A percentile compares a stretch with the other conserved stretches of the same genome.
These are phyloP conservation scores for Achatina immaculata DNA, from an alignment of 1,140 invertebrate genomes.

Conservation along the genomic window DNA sequence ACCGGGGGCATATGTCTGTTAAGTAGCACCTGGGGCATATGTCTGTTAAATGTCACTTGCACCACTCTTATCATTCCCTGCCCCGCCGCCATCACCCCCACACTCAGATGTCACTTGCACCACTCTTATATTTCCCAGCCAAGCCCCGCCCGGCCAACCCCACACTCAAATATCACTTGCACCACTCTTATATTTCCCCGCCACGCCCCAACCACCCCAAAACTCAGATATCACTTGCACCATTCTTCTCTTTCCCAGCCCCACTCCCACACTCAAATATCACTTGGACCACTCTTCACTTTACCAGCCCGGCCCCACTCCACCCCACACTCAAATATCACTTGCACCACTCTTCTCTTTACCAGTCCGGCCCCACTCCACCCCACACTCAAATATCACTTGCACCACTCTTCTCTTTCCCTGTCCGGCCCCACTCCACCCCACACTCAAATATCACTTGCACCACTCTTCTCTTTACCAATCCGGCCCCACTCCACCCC, in stretches of 20 bases:
- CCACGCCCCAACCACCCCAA: background rate
- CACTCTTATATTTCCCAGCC: too few relatives aligned
- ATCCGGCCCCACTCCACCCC: background rate
- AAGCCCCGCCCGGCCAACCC: too few relatives aligned
- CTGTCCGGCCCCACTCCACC: background rate
- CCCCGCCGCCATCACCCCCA: too few relatives aligned
- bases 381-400: background rate
- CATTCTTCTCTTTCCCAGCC: background rate
- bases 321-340: background rate
- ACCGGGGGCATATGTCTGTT: too few relatives aligned
- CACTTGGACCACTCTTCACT: background rate
- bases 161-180: background rate
- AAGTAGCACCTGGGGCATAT: too few relatives aligned
- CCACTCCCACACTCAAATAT: background rate
- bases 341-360: background rate
- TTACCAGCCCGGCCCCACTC: background rate
- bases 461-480: background rate
- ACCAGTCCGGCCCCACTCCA: background rate
- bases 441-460: background rate
- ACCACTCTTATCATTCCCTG: too few relatives aligned
- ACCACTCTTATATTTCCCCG: background rate
- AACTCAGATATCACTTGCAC: background rate
- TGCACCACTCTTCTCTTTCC: background rate
- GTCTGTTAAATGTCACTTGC: too few relatives aligned
- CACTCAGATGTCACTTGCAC: too few relatives aligned